Base-by-base conservation (phyloP, 1,140 invertebrate species). In the Camponotus pennsylvanicus region DNA sequence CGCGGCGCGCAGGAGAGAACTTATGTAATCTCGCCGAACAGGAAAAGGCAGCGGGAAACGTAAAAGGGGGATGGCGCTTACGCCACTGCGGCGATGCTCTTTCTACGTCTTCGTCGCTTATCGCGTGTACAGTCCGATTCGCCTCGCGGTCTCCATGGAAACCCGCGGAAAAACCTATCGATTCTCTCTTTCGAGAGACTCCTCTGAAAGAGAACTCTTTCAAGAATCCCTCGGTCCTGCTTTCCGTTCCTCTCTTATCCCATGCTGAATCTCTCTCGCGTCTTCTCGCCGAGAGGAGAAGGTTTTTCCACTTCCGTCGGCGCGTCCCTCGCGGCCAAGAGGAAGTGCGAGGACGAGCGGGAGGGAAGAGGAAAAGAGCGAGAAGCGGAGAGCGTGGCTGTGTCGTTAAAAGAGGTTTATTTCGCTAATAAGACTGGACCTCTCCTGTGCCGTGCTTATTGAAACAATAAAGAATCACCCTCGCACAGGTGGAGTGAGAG, bases 391-490 rank as follows among this genome's bases (percentile, higher is more conserved):
- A 21, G 67, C 66, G 63, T 40, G 52, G 86, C 76, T 66, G 82
- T 91, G 93, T 90, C 94, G 92, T 95, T 94, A 95, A 93, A 88
- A 93, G 93, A 95, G 94, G 93, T 95, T 95, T 95, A 95, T 95
- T 95, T 94, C 94, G 93, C 92, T 95, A 95, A 95, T 95, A 95
- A 95, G 94, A 92, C 93, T 92, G 94, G 94, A 94, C 94, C 27
- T 27, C 27, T 27, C 27, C 88, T 88, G 89, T 93, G 89, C 92
- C 55, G 92, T 91, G 94, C 94, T 95, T 95, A 95, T 95, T 95
- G 95, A 95, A 95, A 95, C 95, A 95, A 95, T 95, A 95, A 95
- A 95, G 94, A 95, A 95, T 94, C 93, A 93, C 91, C 88, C 63
- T 84, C 79, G 66, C 75, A 52, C 49, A 84, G 89, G 86, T 73